These are phyloP conservation scores for Agrypnus murinus DNA, from an alignment of 2,888 invertebrate genomes.

Conservation along the genomic window DNA sequence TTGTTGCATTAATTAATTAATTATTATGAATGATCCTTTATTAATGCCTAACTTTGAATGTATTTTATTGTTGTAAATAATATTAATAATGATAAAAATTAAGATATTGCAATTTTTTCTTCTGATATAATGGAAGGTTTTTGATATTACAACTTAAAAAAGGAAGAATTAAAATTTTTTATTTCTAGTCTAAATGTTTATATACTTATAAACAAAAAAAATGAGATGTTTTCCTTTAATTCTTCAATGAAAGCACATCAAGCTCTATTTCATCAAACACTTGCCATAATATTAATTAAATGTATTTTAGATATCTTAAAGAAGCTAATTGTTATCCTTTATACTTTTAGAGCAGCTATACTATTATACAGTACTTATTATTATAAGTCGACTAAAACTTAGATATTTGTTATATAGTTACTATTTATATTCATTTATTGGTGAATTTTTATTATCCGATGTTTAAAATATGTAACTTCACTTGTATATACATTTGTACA, in stretches of 20 bases:
- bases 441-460: constrained; percentile 35
- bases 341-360: constrained; percentile 18
- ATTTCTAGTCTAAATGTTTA: constrained; percentile 35
- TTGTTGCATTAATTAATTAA: constrained; percentile 23
- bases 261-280: constrained; percentile 16
- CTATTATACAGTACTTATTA: constrained; percentile 12
- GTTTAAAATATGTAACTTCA: constrained; percentile 47
- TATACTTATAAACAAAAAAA: too few species aligned
- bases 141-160: constrained; percentile 25
- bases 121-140: constrained; percentile 14
- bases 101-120: neutral
- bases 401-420: constrained; percentile 29
- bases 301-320: neutral
- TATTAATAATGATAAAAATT: constrained; percentile 12
- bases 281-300: constrained; percentile 10
- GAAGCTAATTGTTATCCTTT: constrained; percentile 21
- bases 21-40: constrained; percentile 27
- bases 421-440: constrained; percentile 31
- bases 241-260: constrained; percentile 13
- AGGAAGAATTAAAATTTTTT: neutral
- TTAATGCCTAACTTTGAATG: constrained; percentile 19
- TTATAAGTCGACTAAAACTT: constrained; percentile 4
- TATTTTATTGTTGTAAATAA: constrained; percentile 35
- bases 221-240: too few species aligned
- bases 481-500: constrained; percentile 61